A percentile compares a stretch with the other conserved stretches of the same genome.
These are phyloP conservation scores for Varanus komodoensis DNA, from an alignment of 2,113 vertebrate genomes.

Conservation along the genomic window DNA sequence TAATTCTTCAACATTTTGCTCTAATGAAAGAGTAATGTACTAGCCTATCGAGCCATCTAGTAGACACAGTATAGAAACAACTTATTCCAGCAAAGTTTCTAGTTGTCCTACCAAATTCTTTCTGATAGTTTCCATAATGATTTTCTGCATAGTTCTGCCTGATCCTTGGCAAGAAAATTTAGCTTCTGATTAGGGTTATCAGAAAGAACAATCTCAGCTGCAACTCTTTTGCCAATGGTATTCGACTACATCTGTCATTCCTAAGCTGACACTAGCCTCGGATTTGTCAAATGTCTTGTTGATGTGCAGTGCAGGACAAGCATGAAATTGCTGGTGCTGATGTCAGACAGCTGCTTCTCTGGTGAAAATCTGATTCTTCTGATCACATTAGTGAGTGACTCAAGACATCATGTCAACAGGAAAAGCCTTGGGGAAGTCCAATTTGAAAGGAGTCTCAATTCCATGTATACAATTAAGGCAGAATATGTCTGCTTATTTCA, in stretches of 20 bases:
- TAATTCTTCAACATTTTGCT: neutral
- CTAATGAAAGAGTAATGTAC: neutral
- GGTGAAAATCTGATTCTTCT: constrained; percentile 7
- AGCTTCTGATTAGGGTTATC: neutral
- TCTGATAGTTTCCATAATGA: neutral
- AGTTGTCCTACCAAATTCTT: neutral
- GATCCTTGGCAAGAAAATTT: neutral
- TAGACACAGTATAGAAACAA: neutral
- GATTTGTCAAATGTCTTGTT: neutral
- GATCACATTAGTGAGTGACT: constrained; percentile 16
- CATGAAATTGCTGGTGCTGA: neutral
- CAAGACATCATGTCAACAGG: constrained; percentile 29
- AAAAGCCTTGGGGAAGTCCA: neutral
- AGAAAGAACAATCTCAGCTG: neutral
- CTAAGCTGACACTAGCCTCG: neutral
- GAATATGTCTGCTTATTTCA: constrained; percentile 7
- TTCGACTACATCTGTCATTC: neutral
- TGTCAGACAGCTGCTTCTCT: constrained; percentile 20
- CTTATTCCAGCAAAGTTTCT: neutral
- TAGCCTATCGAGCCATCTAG: neutral
- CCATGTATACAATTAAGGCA: neutral
- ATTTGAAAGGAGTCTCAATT: neutral
- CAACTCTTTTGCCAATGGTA: neutral
- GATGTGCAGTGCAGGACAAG: neutral
- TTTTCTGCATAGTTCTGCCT: too few species aligned